These are phyloP conservation scores for Platypus cylindrus DNA, from an alignment of 2,888 invertebrate species.

Conservation along the genomic window DNA sequence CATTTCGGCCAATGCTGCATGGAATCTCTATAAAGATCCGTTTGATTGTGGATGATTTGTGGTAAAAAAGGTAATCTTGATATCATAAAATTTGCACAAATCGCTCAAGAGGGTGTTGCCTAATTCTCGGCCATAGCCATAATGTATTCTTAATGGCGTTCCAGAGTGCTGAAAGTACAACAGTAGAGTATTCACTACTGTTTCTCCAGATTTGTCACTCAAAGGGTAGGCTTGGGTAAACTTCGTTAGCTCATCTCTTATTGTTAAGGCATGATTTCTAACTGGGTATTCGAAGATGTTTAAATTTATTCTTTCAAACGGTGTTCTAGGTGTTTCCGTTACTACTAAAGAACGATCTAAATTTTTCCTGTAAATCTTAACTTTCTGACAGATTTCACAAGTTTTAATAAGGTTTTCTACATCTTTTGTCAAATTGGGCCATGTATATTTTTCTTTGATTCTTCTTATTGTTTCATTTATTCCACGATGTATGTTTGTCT, in stretches of 20 bases:
- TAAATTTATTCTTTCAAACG: constrained; percentile 10
- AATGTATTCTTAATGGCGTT: constrained; percentile 10
- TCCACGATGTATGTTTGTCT: constrained; percentile 9
- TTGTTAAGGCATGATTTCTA: constrained; percentile 7
- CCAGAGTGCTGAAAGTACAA: constrained; percentile 9
- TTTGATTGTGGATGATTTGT: constrained; percentile 6
- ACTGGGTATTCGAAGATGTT: constrained; percentile 11
- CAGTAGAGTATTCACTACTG: constrained; percentile 6
- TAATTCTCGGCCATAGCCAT: constrained; percentile 10
- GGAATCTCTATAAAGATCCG: constrained; percentile 12
- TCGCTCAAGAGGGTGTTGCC: constrained; percentile 10
- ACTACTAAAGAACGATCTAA: constrained; percentile 4
- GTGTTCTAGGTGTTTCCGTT: constrained; percentile 8
- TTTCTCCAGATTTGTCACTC: constrained; percentile 7
- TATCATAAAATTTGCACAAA: constrained; percentile 8
- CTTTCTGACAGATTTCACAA: constrained; percentile 5
- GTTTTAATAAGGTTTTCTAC: constrained; percentile 7
- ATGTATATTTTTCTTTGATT: constrained; percentile 10
- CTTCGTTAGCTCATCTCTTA: constrained; percentile 7
- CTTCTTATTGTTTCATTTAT: constrained; percentile 11
- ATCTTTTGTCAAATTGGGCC: constrained; percentile 7
- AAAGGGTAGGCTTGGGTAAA: constrained; percentile 7
- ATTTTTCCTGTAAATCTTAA: constrained; percentile 2
- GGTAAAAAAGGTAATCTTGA: constrained; percentile 10
- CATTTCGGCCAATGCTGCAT: constrained; percentile 13